These are phyloP conservation scores for Larimichthys polyactis DNA, from an alignment of 2,113 vertebrate genomes.

Conservation along the genomic window DNA sequence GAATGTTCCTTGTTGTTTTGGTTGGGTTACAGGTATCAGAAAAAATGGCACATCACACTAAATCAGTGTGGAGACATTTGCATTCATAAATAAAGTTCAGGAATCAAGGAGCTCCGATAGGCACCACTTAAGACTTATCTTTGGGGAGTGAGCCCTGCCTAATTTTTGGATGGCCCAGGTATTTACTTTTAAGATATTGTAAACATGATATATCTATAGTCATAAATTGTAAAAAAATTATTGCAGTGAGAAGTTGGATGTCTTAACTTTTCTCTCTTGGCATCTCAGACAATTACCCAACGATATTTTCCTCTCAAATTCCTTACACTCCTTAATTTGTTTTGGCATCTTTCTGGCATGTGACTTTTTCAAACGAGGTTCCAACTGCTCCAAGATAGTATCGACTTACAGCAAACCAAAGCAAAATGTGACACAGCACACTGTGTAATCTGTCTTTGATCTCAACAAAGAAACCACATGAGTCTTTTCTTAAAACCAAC, in stretches of 20 bases:
- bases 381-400: conserved; percentile 28
- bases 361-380: conserved; percentile 40
- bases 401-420: conserved; percentile 49
- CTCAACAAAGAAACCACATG: conserved; percentile 29
- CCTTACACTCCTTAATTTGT: conserved; percentile 48
- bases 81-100: too few relatives aligned
- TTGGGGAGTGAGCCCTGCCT: neutral
- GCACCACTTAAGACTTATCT: neutral
- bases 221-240: conserved; percentile 4
- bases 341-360: conserved; percentile 53
- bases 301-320: conserved; percentile 11
- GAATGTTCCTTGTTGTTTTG: neutral
- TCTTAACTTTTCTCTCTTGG: neutral
- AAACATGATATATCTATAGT: neutral
- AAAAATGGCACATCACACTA: too few relatives aligned
- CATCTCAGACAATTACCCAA: neutral
- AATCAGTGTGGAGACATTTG: neutral
- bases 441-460: conserved; percentile 47
- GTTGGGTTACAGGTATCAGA: neutral
- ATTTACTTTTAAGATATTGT: neutral
- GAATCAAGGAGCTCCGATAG: neutral
- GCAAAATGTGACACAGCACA: conserved; percentile 30
- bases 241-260: neutral
- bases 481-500: conserved; percentile 25
- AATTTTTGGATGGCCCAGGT: neutral